Percentiles rank a stretch among this genome's conserved stretches.
These are phyloP conservation scores for Apeltes quadracus DNA, from an alignment of 2,113 vertebrate species.

Conservation along the genomic window DNA sequence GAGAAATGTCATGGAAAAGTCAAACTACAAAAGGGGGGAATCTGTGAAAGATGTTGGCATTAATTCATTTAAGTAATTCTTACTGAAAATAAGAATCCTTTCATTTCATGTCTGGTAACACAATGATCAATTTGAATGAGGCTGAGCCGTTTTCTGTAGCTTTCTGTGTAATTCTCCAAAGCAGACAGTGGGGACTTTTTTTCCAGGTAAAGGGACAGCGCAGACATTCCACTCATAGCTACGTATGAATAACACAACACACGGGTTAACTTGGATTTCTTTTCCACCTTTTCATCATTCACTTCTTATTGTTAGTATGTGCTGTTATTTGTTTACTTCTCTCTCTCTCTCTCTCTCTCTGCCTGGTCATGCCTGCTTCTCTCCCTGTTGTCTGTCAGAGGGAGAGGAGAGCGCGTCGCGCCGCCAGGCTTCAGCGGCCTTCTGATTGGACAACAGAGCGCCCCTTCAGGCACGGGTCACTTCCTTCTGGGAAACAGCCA, in stretches of 20 bases:
- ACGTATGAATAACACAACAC: slow-evolving; percentile 19
- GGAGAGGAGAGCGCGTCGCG: slow-evolving; percentile 48
- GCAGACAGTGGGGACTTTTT: background rate
- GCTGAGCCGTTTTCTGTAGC: slow-evolving; percentile 28
- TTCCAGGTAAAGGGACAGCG: slow-evolving; percentile 24
- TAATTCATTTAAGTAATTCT: slow-evolving; percentile 13
- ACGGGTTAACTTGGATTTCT: slow-evolving; percentile 9
- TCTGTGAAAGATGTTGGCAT: background rate
- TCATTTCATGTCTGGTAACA: background rate
- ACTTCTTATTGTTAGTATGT: background rate
- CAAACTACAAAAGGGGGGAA: background rate
- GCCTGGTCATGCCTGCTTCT: slow-evolving; percentile 41
- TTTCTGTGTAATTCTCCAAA: slow-evolving; percentile 31
- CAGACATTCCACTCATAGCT: slow-evolving; percentile 1
- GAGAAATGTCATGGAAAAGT: background rate
- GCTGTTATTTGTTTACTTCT: background rate
- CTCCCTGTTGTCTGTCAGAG: slow-evolving; percentile 65
- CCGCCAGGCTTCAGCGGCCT: slow-evolving; percentile 65
- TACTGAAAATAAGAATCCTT: slow-evolving; percentile 4
- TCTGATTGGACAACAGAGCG: slow-evolving; percentile 73
- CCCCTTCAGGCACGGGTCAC: slow-evolving; percentile 80
- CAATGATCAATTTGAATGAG: slow-evolving; percentile 25
- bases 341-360: background rate
- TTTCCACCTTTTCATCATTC: background rate
- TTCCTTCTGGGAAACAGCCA: slow-evolving; percentile 63